Evolutionary conservation across 1,140 invertebrate genomes (phyloP).

Genomic region (Rhagoletis zephyria): DNA sequence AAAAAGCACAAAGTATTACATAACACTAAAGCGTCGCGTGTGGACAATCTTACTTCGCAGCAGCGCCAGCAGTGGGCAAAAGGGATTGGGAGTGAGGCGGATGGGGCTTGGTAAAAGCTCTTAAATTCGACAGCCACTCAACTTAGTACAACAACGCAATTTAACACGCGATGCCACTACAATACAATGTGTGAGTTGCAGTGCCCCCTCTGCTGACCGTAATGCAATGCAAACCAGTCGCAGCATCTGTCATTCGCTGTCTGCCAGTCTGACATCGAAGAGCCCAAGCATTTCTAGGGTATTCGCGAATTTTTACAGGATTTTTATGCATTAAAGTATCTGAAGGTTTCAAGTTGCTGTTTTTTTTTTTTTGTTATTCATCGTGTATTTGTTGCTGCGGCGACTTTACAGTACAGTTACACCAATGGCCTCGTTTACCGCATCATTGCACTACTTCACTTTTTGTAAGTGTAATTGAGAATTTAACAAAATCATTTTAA

Average conservation of each 20-base stretch:
- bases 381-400: background rate
- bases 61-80: no score
- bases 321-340: background rate
- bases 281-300: background rate
- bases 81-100: background rate
- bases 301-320: background rate
- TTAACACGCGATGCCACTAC: background rate
- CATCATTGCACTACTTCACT: background rate
- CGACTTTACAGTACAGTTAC: background rate
- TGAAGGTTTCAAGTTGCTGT: background rate
- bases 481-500: background rate
- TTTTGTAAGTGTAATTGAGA: background rate
- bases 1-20: background rate
- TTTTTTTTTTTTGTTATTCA: background rate
- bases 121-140: constrained; percentile 36
- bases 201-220: background rate
- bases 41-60: background rate
- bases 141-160: constrained; percentile 28
- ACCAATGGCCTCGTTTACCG: background rate
- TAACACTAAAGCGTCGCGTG: background rate
- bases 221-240: constrained; percentile 7
- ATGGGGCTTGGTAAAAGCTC: background rate
- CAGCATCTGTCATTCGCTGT: background rate
- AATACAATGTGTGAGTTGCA: background rate
- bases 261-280: background rate